Percentiles rank a stretch among this genome's conserved stretches.
Conservation (phyloP, 37 sponge, comb jelly and placozoan species). For the Cladorhizidae sp. region DNA sequence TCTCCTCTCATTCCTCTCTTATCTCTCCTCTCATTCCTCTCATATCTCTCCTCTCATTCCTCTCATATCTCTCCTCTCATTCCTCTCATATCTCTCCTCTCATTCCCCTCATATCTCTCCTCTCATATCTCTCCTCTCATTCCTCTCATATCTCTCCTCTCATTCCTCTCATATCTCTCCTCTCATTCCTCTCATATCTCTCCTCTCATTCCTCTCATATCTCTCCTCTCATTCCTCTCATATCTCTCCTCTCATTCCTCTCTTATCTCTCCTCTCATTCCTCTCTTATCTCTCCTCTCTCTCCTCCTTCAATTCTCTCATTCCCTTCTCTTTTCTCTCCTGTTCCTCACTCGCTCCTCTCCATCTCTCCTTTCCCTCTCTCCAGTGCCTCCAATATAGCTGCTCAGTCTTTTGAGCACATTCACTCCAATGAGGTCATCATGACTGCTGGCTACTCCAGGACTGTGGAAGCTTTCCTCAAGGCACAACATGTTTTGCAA, state of each 20-base stretch:
- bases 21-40: no score
- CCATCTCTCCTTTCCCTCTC: not conserved
- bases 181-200: no score
- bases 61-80: no score
- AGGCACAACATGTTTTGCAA: no score
- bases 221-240: not conserved
- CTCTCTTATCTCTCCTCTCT: not conserved
- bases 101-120: no score
- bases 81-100: no score
- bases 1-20: no score
- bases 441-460: slow-evolving; percentile 98
- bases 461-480: slow-evolving; percentile 94
- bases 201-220: not conserved
- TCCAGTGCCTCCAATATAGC: slow-evolving; percentile 89
- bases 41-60: no score
- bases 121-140: no score
- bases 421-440: slow-evolving; percentile 96
- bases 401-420: slow-evolving; percentile 92
- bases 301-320: not conserved
- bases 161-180: no score
- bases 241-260: no score
- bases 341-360: not conserved
- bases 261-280: not conserved
- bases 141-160: no score
- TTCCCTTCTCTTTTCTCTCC: not conserved